Conservation (phyloP, 2,797 vertebrate genomes). For the Aselliscus stoliczkanus region DNA sequence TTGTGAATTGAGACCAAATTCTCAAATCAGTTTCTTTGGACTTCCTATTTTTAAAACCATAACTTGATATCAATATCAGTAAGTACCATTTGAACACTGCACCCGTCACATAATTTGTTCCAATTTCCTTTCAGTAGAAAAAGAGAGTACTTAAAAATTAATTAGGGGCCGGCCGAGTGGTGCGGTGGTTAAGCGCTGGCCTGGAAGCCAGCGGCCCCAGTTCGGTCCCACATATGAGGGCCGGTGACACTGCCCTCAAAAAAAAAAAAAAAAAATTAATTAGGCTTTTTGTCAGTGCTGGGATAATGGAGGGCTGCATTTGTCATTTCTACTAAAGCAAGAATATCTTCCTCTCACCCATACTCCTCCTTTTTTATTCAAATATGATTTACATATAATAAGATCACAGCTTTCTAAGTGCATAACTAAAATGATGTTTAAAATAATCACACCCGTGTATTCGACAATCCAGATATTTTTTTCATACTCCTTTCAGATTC, state of each 20-base stretch:
- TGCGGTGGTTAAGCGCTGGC: too few species aligned
- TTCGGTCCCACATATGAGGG: too few species aligned
- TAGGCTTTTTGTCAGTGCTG: conserved; percentile 1
- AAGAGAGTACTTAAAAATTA: not conserved
- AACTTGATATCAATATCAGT: not conserved
- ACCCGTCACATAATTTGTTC: conserved; percentile 4
- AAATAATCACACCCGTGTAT: not conserved
- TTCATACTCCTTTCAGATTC: not conserved
- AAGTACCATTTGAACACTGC: not conserved
- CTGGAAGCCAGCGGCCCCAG: too few species aligned
- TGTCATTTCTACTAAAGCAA: conserved; percentile 7
- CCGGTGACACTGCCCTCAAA: too few species aligned
- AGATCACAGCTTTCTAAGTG: not conserved
- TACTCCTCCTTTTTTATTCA: conserved; percentile 29
- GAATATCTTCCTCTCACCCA: not conserved
- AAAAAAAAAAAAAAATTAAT: not conserved
- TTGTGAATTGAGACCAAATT: conserved; percentile 8
- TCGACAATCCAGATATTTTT: not conserved
- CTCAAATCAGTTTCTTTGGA: not conserved
- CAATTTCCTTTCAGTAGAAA: not conserved
- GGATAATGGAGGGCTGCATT: not conserved
- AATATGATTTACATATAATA: not conserved
- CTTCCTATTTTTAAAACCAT: conserved; percentile 36
- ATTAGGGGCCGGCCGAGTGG: too few species aligned
- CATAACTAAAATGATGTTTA: conserved; percentile 31